A percentile compares a stretch with the other conserved stretches of the same genome.
phyloP scores from a whole-genome alignment of 2,888 invertebrate species.

The Chironomus riparius region DNA sequence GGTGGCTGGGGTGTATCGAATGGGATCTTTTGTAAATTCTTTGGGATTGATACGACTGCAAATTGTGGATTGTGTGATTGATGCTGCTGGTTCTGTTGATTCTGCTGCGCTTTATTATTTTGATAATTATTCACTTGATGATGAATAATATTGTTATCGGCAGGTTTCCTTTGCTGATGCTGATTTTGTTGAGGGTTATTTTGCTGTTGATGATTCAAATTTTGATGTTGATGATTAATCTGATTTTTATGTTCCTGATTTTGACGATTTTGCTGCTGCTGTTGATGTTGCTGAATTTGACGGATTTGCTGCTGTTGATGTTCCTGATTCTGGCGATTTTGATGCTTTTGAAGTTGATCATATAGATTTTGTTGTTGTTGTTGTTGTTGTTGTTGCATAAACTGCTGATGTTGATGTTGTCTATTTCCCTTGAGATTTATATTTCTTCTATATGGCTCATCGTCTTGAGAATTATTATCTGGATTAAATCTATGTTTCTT shows the following conservation, averaged over 20 bases:
- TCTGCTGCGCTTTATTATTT: not conserved
- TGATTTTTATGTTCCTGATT: not conserved
- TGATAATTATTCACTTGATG: too few relatives aligned
- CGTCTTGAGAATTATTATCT: not conserved
- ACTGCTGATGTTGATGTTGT: too few relatives aligned
- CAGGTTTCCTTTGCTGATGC: not conserved
- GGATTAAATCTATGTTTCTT: not conserved
- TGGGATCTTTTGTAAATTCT: not conserved
- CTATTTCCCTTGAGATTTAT: not conserved
- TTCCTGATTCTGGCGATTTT: not conserved
- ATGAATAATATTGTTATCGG: too few relatives aligned
- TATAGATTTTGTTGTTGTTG: not conserved
- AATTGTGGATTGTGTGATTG: not conserved
- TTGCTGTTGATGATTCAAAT: not conserved
- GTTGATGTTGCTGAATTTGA: not conserved
- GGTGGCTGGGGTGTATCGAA: constrained; percentile 1
- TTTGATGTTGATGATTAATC: not conserved
- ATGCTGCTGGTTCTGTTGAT: not conserved
- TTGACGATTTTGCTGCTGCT: not conserved
- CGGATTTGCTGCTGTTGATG: not conserved
- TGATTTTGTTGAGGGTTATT: not conserved
- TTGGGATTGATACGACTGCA: not conserved
- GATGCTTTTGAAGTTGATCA: not conserved
- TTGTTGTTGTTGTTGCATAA: not conserved
- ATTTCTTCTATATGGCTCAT: not conserved